These are phyloP conservation scores for Tupaia chinensis DNA, from an alignment of 2,113 vertebrate species.

Conservation along the genomic window DNA sequence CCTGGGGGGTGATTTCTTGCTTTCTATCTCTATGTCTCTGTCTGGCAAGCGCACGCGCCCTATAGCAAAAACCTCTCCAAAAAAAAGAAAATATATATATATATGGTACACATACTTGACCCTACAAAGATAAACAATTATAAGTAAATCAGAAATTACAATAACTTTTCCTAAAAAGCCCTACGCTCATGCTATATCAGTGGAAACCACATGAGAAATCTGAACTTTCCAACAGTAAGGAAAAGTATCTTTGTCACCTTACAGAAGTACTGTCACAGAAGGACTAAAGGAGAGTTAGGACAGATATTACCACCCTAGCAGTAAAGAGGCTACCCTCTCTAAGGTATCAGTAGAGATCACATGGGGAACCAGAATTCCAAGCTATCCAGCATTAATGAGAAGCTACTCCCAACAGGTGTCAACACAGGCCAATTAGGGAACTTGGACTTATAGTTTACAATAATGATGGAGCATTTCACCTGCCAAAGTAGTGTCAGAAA, in stretches of 20 bases:
- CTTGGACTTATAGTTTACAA: not conserved
- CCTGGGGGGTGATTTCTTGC: too few species aligned
- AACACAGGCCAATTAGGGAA: constrained; percentile 15
- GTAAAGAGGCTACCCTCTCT: not conserved
- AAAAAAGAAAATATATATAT: too few species aligned
- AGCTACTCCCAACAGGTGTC: not conserved
- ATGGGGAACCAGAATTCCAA: not conserved
- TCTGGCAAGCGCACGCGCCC: too few species aligned
- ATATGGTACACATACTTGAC: too few species aligned
- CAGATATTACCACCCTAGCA: not conserved
- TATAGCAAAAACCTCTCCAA: too few species aligned
- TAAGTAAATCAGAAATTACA: too few species aligned
- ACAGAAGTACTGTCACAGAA: not conserved
- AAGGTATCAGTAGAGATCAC: not conserved
- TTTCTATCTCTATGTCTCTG: too few species aligned
- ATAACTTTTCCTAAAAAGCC: not conserved
- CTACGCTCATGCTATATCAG: not conserved
- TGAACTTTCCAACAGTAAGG: not conserved
- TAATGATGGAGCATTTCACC: not conserved
- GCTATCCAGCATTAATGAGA: not conserved
- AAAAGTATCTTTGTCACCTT: not conserved
- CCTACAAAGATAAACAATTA: too few species aligned
- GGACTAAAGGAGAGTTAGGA: not conserved
- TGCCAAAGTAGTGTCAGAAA: not conserved
- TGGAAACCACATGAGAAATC: not conserved